Percentiles rank a stretch among this genome's conserved stretches.
Conservation (phyloP, 2,888 invertebrate genomes). For the Clunio marinus region DNA sequence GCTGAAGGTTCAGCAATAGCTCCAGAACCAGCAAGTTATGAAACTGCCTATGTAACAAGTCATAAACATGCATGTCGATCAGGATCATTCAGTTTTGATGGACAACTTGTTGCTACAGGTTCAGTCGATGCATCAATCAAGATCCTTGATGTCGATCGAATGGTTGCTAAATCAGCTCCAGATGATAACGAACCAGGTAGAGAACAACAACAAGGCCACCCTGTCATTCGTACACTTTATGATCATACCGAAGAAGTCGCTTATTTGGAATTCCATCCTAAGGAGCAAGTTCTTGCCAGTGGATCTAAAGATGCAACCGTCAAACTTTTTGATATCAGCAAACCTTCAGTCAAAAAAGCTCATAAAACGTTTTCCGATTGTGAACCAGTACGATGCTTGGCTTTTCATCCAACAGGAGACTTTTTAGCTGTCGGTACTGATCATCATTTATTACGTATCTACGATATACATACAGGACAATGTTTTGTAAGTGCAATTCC, state of each 20-base stretch:
- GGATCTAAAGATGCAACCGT: slow-evolving; percentile 92
- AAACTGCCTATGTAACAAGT: slow-evolving; percentile 97
- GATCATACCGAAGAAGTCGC: slow-evolving; percentile 98
- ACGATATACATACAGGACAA: slow-evolving; percentile 92
- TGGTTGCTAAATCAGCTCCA: slow-evolving; percentile 96
- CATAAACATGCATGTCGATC: slow-evolving; percentile 95
- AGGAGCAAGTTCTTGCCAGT: slow-evolving; percentile 89
- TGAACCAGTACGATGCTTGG: slow-evolving; percentile 81
- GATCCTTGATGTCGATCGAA: slow-evolving; percentile 97
- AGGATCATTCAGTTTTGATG: slow-evolving; percentile 92
- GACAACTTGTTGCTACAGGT: slow-evolving; percentile 94
- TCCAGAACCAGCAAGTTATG: slow-evolving; percentile 95
- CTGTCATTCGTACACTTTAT: slow-evolving; percentile 89
- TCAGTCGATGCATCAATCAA: slow-evolving; percentile 98
- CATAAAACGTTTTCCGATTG: slow-evolving; percentile 94
- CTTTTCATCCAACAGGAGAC: slow-evolving; percentile 95
- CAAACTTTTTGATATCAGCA: slow-evolving; percentile 96
- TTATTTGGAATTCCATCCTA: slow-evolving; percentile 93
- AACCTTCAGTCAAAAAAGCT: slow-evolving; percentile 97
- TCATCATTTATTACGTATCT: slow-evolving; percentile 83
- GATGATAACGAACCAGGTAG: slow-evolving; percentile 78
- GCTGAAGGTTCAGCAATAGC: slow-evolving; percentile 90
- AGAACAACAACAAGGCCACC: slow-evolving; percentile 89
- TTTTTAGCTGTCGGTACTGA: slow-evolving; percentile 90
- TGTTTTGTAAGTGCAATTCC: slow-evolving; percentile 93